These are phyloP conservation scores for Albula goreensis DNA, from an alignment of 2,113 vertebrate species.

Conservation along the genomic window DNA sequence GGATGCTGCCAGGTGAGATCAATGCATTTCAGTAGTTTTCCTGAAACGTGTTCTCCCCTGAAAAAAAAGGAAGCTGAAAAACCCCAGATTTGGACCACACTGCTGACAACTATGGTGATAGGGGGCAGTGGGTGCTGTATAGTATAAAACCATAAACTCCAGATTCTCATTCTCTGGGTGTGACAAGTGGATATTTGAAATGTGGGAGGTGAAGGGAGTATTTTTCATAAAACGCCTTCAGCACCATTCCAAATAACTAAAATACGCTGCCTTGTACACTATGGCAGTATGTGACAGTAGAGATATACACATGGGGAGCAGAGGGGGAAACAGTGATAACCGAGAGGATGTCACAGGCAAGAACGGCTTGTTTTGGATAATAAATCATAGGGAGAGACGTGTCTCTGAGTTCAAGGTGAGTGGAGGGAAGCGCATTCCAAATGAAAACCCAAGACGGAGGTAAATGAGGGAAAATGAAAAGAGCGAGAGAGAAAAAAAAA, in stretches of 20 bases:
- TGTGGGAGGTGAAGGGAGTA: no score
- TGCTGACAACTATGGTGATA: no score
- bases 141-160: no score
- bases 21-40: neutral
- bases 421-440: neutral
- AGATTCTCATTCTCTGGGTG: no score
- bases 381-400: neutral
- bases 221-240: neutral
- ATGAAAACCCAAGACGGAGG: neutral
- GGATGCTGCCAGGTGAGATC: neutral
- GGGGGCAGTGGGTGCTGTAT: no score
- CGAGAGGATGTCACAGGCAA: neutral
- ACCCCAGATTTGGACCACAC: no score
- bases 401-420: neutral
- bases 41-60: neutral
- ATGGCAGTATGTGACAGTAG: neutral
- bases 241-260: neutral
- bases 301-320: neutral
- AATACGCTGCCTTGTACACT: neutral
- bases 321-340: neutral
- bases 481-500: neutral
- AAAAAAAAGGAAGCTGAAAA: neutral
- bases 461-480: neutral
- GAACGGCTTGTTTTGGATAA: neutral
- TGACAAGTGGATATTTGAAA: neutral